phyloP scores from a whole-genome alignment of 2,888 invertebrate genomes.

The Auanema sp. region DNA sequence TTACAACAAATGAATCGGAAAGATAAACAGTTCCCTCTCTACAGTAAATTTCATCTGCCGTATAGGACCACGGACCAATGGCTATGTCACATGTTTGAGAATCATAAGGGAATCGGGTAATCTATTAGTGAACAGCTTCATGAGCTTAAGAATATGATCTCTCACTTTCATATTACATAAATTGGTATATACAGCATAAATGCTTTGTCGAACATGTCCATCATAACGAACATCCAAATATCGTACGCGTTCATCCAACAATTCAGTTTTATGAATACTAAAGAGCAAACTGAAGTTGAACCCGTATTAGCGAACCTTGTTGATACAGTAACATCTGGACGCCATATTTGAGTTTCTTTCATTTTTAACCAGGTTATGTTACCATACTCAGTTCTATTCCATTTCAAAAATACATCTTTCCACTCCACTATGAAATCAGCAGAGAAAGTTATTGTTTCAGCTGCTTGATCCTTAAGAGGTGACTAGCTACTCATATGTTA shows the following conservation, averaged over 20 bases:
- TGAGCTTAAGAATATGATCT: too few relatives aligned
- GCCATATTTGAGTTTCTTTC: slow-evolving; percentile 39
- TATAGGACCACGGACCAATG: slow-evolving; percentile 50
- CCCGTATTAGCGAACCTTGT: slow-evolving; percentile 20
- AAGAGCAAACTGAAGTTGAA: background rate
- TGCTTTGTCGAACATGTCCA: slow-evolving; percentile 30
- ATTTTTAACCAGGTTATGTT: slow-evolving; percentile 39
- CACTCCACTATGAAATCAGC: slow-evolving; percentile 43
- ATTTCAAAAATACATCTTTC: slow-evolving; percentile 36
- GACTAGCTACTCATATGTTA: background rate
- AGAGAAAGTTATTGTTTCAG: slow-evolving; percentile 41
- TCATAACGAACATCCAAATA: slow-evolving; percentile 37
- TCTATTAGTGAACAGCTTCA: background rate
- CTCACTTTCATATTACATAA: slow-evolving; percentile 45
- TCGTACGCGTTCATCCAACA: slow-evolving; percentile 28
- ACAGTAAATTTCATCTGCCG: slow-evolving; percentile 28
- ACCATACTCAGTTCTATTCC: slow-evolving; percentile 31
- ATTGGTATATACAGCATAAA: slow-evolving; percentile 42
- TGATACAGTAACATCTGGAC: slow-evolving; percentile 40
- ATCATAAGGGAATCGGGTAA: slow-evolving; percentile 32
- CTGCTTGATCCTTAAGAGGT: slow-evolving; percentile 31
- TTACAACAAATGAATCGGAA: background rate
- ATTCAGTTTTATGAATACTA: slow-evolving; percentile 32
- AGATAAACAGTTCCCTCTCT: slow-evolving; percentile 6
- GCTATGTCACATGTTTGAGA: slow-evolving; percentile 36